Evolutionary conservation across 2,113 vertebrate species (phyloP), one percentile per base, ranked within the genome.

Genomic region (Regulus satrapa): DNA sequence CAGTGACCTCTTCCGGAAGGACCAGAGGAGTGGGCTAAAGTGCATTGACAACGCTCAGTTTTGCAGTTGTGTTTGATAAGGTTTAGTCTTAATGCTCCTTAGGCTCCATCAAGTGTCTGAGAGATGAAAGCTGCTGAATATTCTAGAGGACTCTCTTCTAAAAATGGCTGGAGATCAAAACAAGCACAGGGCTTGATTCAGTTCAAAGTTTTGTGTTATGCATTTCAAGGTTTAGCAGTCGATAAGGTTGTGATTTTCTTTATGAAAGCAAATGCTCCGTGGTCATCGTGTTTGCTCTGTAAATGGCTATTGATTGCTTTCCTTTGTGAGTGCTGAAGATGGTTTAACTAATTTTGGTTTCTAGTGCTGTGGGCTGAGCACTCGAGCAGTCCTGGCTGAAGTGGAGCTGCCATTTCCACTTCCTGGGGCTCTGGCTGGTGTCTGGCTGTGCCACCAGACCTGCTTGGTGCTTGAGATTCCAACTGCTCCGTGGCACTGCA

Each of bases 281-380:
- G 98, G 97, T 95, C 92, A 12, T 97, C 97, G 87, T 98, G 88
- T 98, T 98, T 98, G 98, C 98, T 97, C 94, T 89, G 88, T 98
- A 99, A 98, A 98, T 98, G 98, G 97, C 92, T 98, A 99, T 99
- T 98, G 98, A 99, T 98, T 98, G 93, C 92, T 97, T 91, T 97
- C 74, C 71, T 97, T 97, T 97, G 96, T 97, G 94, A 96, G 96
- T 80, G 95, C 92, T 21, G 68, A 97, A 81, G 94, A 82, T 83
- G 91, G 92, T 97, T 98, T 97, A 97, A 93, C 94, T 91, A 87
- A 92, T 91, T 94, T 95, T 97, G 79, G 97, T 97, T 96, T 93
- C 95, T 80, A 62, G 94, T 81, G 84, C 78, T 49, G 16, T 86
- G 82, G 82, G 83, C 93, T 95, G 92, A 96, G 97, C 89, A 76